Evolutionary conservation across 92 coral and sea anemone species (phyloP).

Genomic region (Palythoa heliodiscus): DNA sequence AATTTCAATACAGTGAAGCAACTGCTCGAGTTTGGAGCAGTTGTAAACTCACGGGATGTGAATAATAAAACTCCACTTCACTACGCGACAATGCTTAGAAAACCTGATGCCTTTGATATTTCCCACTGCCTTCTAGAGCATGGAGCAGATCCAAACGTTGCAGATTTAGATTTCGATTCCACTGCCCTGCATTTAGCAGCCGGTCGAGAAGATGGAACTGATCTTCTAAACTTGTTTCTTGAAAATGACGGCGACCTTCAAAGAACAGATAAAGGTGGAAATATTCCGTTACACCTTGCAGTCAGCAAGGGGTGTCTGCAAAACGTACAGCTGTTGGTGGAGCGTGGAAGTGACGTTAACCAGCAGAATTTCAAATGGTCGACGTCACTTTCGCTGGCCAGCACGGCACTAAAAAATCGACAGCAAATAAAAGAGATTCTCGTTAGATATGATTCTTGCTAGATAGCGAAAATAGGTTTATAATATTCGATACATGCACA

Average conservation of each 20-base stretch:
- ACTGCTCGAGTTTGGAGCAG: conserved; percentile 23
- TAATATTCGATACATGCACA: too few relatives aligned
- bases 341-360: conserved; percentile 19
- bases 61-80: conserved; percentile 23
- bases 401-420: conserved; percentile 12
- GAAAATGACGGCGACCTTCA: conserved; percentile 9
- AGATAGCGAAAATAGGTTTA: background rate
- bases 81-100: conserved; percentile 16
- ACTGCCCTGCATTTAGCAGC: conserved; percentile 31
- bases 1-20: conserved; percentile 9
- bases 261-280: background rate
- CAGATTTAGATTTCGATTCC: background rate
- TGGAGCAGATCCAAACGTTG: conserved; percentile 16
- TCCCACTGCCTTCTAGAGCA: conserved; percentile 19
- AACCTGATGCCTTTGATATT: conserved; percentile 21
- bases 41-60: conserved; percentile 23
- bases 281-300: conserved; percentile 27
- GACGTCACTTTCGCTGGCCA: conserved; percentile 6
- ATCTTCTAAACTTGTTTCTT: conserved; percentile 16
- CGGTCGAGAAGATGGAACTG: conserved; percentile 17
- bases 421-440: conserved; percentile 31
- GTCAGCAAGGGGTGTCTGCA: conserved; percentile 6
- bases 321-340: conserved; percentile 22
- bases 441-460: background rate
- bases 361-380: background rate